These are phyloP conservation scores for Spodoptera exigua DNA, from an alignment of 2,888 invertebrate species.

Conservation along the genomic window DNA sequence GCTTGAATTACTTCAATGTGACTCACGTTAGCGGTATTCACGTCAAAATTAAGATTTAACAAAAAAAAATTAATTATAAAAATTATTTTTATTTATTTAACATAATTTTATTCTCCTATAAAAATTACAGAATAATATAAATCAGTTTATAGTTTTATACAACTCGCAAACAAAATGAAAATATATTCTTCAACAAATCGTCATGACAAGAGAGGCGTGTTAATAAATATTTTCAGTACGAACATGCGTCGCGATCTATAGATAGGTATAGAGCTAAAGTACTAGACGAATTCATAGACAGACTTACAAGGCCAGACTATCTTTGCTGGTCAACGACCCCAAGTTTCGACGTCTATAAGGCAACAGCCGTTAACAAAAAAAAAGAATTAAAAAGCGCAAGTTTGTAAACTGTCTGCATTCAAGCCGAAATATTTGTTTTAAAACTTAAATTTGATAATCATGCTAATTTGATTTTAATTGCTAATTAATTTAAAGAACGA, in stretches of 20 bases:
- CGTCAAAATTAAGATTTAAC: conserved; percentile 25
- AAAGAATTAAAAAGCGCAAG: conserved; percentile 62
- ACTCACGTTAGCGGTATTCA: conserved; percentile 59
- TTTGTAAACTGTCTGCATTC: conserved; percentile 53
- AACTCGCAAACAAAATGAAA: no score
- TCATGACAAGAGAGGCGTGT: background rate
- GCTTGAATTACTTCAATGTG: conserved; percentile 58
- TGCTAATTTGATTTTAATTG: conserved; percentile 6
- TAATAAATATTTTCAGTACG: conserved; percentile 39
- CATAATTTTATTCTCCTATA: no score
- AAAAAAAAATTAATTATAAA: no score
- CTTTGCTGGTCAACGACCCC: conserved; percentile 77
- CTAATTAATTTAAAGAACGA: conserved; percentile 20
- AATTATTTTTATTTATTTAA: no score
- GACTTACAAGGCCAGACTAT: conserved; percentile 78
- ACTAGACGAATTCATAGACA: conserved; percentile 69
- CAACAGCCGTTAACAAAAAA: conserved; percentile 69
- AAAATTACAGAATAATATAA: background rate
- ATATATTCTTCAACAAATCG: background rate
- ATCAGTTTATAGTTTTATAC: background rate
- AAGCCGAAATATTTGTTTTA: conserved; percentile 42
- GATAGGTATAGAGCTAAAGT: conserved; percentile 39
- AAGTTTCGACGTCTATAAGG: conserved; percentile 68
- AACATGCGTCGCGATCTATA: conserved; percentile 26
- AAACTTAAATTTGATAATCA: conserved; percentile 25